Conservation (phyloP, 1,140 invertebrate genomes). For the Brachionus rubens region DNA sequence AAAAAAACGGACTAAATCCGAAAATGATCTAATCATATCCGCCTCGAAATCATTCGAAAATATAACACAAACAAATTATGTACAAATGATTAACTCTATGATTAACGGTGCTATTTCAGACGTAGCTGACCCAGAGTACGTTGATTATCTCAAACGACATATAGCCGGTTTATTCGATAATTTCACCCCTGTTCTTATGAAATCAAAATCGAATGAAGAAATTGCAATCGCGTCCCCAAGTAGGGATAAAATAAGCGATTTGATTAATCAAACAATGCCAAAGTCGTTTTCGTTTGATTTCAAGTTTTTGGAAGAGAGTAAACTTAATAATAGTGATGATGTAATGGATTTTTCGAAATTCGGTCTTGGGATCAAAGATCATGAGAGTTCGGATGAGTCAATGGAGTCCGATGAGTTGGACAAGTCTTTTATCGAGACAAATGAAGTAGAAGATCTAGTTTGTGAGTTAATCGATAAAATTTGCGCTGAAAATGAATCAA, state of each 20-base stretch:
- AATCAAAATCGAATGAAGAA: conserved; percentile 45
- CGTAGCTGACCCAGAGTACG: conserved; percentile 9
- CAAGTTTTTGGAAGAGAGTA: neutral
- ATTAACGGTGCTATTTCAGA: conserved; percentile 28
- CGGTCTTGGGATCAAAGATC: conserved; percentile 41
- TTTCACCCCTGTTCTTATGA: conserved; percentile 9
- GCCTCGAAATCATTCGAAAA: conserved; percentile 4
- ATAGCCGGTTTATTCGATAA: conserved; percentile 31
- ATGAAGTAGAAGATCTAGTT: neutral
- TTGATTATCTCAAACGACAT: conserved; percentile 28
- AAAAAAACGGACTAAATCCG: neutral
- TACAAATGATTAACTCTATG: conserved; percentile 38
- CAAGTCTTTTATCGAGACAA: neutral
- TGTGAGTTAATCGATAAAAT: neutral
- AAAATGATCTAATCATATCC: neutral
- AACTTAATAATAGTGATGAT: neutral
- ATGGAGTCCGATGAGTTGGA: neutral
- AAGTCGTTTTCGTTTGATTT: conserved; percentile 37
- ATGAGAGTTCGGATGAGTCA: conserved; percentile 29
- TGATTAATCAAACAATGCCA: neutral
- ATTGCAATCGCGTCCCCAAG: conserved; percentile 5
- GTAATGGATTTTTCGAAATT: conserved; percentile 42
- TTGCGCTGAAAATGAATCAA: neutral
- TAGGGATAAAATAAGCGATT: neutral
- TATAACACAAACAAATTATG: conserved; percentile 25